Conservation (phyloP, 2,113 vertebrate genomes). For the Zingel zingel region DNA sequence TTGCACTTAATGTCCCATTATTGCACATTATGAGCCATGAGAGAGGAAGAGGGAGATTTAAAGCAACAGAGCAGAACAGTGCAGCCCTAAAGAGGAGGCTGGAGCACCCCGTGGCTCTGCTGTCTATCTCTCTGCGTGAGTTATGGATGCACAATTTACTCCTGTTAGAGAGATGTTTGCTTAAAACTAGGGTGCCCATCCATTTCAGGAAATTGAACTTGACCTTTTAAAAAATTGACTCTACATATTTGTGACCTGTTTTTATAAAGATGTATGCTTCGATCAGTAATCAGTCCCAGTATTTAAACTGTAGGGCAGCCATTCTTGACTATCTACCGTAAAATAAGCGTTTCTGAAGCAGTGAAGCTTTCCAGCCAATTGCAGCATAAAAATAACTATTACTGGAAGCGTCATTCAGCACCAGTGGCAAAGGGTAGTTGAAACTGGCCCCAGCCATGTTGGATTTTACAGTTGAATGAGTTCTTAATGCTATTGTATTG, state of each 20-base stretch:
- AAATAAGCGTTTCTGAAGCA: not conserved
- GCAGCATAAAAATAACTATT: not conserved
- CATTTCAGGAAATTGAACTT: not conserved
- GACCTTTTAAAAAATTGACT: not conserved
- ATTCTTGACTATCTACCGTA: not conserved
- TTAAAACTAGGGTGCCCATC: not conserved
- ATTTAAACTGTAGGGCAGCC: not conserved
- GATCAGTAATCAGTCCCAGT: not conserved
- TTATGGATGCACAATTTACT: not conserved
- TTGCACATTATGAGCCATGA: not conserved
- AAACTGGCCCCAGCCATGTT: not conserved
- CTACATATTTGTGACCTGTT: too few species aligned
- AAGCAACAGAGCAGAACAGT: not conserved
- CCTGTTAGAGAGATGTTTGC: not conserved
- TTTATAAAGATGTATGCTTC: too few species aligned
- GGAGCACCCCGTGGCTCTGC: not conserved
- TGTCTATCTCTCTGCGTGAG: not conserved
- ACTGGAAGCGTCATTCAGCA: slow-evolving; percentile 1
- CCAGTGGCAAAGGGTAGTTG: too few species aligned
- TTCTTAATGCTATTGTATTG: not conserved
- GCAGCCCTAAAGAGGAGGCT: not conserved
- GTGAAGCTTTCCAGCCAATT: not conserved
- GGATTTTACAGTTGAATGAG: not conserved
- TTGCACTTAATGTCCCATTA: not conserved
- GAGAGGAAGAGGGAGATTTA: not conserved